Evolutionary conservation across 2,888 invertebrate species (phyloP).

Genomic region (Hyposoter dolosus): DNA sequence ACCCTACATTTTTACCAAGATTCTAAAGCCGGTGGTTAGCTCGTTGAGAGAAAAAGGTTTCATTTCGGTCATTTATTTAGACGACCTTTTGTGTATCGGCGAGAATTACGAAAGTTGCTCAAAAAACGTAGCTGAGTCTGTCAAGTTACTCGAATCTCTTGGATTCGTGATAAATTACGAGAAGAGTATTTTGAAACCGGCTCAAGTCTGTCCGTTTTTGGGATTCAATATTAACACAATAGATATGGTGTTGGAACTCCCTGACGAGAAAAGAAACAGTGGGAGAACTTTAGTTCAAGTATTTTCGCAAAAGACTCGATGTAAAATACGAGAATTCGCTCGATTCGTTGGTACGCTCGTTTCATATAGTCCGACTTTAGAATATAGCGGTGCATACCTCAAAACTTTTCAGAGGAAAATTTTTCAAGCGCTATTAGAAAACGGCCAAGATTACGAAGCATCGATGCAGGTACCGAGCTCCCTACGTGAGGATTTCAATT

Average conservation of each 20-base stretch:
- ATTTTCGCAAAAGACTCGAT: constrained; percentile 32
- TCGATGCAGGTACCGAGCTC: constrained; percentile 37
- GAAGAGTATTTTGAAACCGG: constrained; percentile 42
- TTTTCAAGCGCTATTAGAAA: constrained; percentile 36
- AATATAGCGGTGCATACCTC: constrained; percentile 44
- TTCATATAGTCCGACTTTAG: constrained; percentile 55
- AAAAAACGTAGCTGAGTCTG: constrained; percentile 21
- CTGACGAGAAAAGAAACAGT: constrained; percentile 33
- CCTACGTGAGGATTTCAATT: constrained; percentile 40
- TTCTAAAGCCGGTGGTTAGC: constrained; percentile 42
- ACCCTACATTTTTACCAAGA: constrained; percentile 58
- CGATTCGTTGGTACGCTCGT: constrained; percentile 50
- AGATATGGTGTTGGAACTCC: constrained; percentile 47
- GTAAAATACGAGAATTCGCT: constrained; percentile 59
- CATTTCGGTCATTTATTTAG: constrained; percentile 40
- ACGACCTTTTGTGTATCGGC: constrained; percentile 46
- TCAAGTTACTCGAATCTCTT: constrained; percentile 43
- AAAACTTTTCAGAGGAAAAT: constrained; percentile 53
- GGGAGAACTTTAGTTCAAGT: constrained; percentile 3
- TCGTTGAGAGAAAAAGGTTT: constrained; percentile 21
- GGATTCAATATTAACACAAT: constrained; percentile 49
- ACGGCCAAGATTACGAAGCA: constrained; percentile 42
- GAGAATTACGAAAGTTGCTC: constrained; percentile 35
- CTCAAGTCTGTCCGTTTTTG: constrained; percentile 43
- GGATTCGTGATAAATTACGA: constrained; percentile 50